Conservation (phyloP, 2,113 vertebrate species). For the Prietella phreatophila region DNA sequence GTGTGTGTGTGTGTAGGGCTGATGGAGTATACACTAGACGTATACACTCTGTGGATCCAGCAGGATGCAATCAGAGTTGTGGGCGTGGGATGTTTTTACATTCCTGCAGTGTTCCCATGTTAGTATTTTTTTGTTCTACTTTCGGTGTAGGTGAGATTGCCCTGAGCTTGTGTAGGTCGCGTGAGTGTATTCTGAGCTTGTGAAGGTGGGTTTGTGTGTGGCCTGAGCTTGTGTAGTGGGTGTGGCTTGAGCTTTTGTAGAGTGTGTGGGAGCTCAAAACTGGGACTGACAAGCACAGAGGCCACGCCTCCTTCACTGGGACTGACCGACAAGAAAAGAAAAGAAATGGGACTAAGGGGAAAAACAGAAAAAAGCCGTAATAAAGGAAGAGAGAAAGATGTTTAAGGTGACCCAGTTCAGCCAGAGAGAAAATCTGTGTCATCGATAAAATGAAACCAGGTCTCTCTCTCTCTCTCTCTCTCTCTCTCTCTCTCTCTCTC, state of each 20-base stretch:
- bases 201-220: not conserved
- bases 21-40: not conserved
- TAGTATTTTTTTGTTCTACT: too few species aligned
- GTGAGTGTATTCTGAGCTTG: not conserved
- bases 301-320: not conserved
- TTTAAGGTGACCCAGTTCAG: constrained; percentile 32
- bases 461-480: too few species aligned
- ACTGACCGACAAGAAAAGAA: not conserved
- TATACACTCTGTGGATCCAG: not conserved
- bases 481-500: not conserved
- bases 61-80: not conserved
- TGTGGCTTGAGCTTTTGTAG: not conserved
- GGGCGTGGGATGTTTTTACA: not conserved
- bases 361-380: not conserved
- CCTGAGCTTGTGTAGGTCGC: too few species aligned
- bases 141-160: too few species aligned
- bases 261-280: not conserved
- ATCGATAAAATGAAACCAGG: constrained; percentile 35
- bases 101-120: not conserved
- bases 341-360: not conserved
- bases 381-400: not conserved
- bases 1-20: not conserved
- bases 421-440: constrained; percentile 28
- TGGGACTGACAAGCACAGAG: not conserved
- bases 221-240: not conserved